Percentiles rank a stretch among this genome's conserved stretches.
phyloP scores from a whole-genome alignment of 1,140 invertebrate genomes.

The Lasioglossum baleicum region DNA sequence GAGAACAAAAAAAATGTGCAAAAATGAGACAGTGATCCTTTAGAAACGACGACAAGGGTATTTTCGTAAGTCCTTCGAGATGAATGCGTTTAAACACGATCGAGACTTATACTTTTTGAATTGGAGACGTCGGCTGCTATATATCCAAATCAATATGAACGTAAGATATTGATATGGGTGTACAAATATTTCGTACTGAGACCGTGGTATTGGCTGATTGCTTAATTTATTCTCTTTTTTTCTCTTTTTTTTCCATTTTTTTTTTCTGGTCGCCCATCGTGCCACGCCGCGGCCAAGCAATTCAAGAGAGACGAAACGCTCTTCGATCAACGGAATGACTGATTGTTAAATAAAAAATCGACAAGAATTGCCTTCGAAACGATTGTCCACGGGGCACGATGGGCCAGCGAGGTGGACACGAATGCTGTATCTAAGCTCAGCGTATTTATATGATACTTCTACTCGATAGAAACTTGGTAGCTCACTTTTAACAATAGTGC shows the following conservation, averaged over 20 bases:
- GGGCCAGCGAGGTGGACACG: constrained; percentile 74
- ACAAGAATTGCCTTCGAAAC: background rate
- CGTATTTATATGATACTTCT: constrained; percentile 78
- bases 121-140: constrained; percentile 75
- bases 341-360: background rate
- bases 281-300: constrained; percentile 13
- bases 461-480: constrained; percentile 78
- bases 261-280: constrained; percentile 64
- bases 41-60: constrained; percentile 37
- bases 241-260: constrained; percentile 57
- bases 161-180: constrained; percentile 79
- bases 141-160: constrained; percentile 79
- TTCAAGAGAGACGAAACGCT: background rate
- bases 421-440: constrained; percentile 80
- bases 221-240: constrained; percentile 76
- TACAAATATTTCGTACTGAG: constrained; percentile 78
- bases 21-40: constrained; percentile 25
- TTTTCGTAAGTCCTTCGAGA: constrained; percentile 45
- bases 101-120: constrained; percentile 72
- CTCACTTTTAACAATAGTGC: constrained; percentile 81
- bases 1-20: background rate
- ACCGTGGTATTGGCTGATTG: constrained; percentile 80
- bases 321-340: no score
- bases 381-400: constrained; percentile 46
- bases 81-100: constrained; percentile 37